Percentiles rank a stretch among this genome's conserved stretches.
These are phyloP conservation scores for Tyto alba DNA, from an alignment of 2,113 vertebrate genomes.

Conservation along the genomic window DNA sequence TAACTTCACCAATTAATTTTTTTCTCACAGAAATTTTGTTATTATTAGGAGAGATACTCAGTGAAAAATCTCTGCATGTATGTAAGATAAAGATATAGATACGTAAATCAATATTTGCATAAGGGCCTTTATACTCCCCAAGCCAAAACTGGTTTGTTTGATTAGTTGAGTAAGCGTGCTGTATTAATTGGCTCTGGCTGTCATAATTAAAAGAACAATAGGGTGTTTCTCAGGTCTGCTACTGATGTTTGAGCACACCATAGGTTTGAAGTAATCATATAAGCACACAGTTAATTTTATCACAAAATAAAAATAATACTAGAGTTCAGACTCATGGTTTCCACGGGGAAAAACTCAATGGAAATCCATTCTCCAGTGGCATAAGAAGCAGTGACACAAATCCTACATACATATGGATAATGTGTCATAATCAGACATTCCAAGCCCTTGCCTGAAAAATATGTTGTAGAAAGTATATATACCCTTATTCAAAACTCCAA, in stretches of 20 bases:
- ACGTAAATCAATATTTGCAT: slow-evolving; percentile 14
- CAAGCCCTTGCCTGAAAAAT: slow-evolving; percentile 20
- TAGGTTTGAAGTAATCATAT: not conserved
- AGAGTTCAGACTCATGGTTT: not conserved
- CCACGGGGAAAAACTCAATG: slow-evolving; percentile 30
- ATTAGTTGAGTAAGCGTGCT: not conserved
- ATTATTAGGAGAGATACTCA: not conserved
- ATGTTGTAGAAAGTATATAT: not conserved
- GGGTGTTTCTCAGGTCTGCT: not conserved
- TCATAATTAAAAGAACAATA: slow-evolving; percentile 14
- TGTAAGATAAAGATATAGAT: slow-evolving; percentile 9
- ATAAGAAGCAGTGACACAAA: slow-evolving; percentile 35
- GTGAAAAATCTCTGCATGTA: not conserved
- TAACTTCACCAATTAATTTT: not conserved
- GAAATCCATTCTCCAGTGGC: slow-evolving; percentile 33
- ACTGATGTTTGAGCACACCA: not conserved
- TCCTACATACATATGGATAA: slow-evolving; percentile 69
- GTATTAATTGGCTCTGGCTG: not conserved
- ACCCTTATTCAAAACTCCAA: slow-evolving; percentile 16
- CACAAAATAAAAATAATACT: slow-evolving; percentile 23
- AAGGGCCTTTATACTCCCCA: slow-evolving; percentile 14
- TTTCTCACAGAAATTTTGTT: not conserved
- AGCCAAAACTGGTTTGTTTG: slow-evolving; percentile 27
- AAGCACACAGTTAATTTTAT: slow-evolving; percentile 20
- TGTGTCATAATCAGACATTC: slow-evolving; percentile 57